Base-by-base conservation (phyloP, 2,888 invertebrate species). In the Gasteruption jaculator region DNA sequence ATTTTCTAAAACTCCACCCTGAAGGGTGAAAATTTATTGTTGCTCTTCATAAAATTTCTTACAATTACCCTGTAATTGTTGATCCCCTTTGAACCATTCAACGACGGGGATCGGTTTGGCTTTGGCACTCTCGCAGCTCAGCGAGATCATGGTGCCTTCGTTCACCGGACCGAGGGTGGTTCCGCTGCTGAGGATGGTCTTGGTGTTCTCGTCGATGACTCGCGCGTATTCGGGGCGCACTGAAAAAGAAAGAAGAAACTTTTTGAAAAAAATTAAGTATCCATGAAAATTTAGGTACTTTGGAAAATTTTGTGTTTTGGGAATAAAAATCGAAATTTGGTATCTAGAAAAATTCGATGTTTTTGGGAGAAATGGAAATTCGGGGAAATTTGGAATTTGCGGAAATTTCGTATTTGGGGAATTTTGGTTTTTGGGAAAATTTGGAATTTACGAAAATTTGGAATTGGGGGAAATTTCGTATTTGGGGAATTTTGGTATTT, bases 61-160 rank as follows among this genome's bases (percentile, higher is more conserved):
- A n/a, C n/a, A 49, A 56, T 62, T 53, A 68, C 68, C 66, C 56
- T 65, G 58, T 24, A 68, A 49, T 21, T 41, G 58, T 41, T 61
- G 52, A 38, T 66, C 59, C 24, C 85, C 85, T 67, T 89, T 88
- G 76, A 80, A 89, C 92, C 92, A 93, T 48, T 80, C 80, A 44
- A 93, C 83, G 53, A 78, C 79, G 2, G 93, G 91, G 50, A 86
- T 83, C 0, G 93, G 93, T 54, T 90, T 86, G 31, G 91, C 91
- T 34, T 85, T 85, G 29, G 78, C 78, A 37, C 90, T 88, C 44
- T 83, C 78, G 61, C 90, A 90, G 48, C 78, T 78, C 45, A 90
- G 71, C 52, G 79, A 80, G 51, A 87, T 74, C 56, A 77, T 75
- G 10, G 79, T 77, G 27, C 83, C 79, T 69, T 89, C 88, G 54